Percentiles rank a stretch among this genome's conserved stretches.
Conservation (phyloP, 1,140 invertebrate genomes). For the Caenorhabditis elegans region DNA sequence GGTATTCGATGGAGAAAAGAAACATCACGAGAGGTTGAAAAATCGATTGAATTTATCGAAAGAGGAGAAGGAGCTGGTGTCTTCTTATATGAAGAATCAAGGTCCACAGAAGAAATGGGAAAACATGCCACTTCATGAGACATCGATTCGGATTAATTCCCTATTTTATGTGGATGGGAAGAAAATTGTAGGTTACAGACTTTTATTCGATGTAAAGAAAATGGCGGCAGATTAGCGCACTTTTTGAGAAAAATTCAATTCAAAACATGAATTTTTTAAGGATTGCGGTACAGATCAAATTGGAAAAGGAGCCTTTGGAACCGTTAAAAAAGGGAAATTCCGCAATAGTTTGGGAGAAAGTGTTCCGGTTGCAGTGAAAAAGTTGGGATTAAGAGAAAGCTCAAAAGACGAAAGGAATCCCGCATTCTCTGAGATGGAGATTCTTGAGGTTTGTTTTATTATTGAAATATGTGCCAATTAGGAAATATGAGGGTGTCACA, state of each 20-base stretch:
- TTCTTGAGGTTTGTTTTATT: neutral
- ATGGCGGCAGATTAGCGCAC: too few species aligned
- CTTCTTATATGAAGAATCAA: neutral
- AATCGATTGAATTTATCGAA: neutral
- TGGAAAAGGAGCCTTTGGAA: constrained; percentile 24
- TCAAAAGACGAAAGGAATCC: neutral
- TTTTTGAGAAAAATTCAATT: too few species aligned
- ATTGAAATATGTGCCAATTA: too few species aligned
- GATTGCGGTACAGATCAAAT: neutral
- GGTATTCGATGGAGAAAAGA: neutral
- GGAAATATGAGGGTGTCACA: too few species aligned
- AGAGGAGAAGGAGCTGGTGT: neutral
- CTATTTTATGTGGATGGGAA: neutral
- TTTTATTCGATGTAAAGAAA: too few species aligned
- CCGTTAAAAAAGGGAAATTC: neutral
- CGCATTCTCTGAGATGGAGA: constrained; percentile 17
- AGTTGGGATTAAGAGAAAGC: neutral
- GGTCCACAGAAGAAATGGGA: neutral
- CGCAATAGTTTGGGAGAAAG: neutral
- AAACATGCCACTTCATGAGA: neutral
- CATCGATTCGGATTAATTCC: neutral
- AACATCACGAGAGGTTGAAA: neutral
- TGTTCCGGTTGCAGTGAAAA: neutral
- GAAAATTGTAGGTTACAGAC: neutral
- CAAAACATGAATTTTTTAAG: too few species aligned